Conservation (phyloP, 2,797 vertebrate genomes). For the Crenuchus spilurus region DNA sequence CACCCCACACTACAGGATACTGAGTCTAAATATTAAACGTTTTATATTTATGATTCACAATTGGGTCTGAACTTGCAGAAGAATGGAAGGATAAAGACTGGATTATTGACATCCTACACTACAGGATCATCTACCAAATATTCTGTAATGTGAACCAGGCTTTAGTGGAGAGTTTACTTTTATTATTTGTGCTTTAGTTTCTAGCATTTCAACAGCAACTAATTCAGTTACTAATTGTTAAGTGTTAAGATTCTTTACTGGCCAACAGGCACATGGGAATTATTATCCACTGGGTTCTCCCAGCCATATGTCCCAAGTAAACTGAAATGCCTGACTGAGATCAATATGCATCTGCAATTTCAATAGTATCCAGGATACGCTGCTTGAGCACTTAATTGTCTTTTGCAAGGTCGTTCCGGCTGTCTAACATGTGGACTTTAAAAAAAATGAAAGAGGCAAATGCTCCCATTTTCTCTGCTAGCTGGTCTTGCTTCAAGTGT, state of each 20-base stretch:
- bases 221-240: too few species aligned
- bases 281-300: neutral
- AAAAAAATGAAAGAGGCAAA: neutral
- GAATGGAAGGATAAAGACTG: too few species aligned
- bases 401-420: neutral
- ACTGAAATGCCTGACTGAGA: neutral
- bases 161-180: too few species aligned
- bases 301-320: neutral
- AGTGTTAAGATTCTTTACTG: neutral
- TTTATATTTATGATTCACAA: too few species aligned
- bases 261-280: neutral
- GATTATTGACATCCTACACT: too few species aligned
- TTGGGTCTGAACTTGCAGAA: too few species aligned
- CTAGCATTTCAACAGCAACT: too few species aligned
- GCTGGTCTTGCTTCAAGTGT: neutral
- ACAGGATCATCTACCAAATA: too few species aligned
- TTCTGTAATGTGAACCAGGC: too few species aligned
- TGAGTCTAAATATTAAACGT: too few species aligned
- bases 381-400: neutral
- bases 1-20: too few species aligned
- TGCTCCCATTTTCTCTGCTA: conserved; percentile 9
- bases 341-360: neutral
- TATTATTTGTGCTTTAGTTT: too few species aligned
- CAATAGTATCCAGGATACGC: neutral
- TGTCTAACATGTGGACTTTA: neutral